Percentiles rank a stretch among this genome's conserved stretches.
These are phyloP conservation scores for Drosophila rubida DNA, from an alignment of 2,888 invertebrate genomes.

Conservation along the genomic window DNA sequence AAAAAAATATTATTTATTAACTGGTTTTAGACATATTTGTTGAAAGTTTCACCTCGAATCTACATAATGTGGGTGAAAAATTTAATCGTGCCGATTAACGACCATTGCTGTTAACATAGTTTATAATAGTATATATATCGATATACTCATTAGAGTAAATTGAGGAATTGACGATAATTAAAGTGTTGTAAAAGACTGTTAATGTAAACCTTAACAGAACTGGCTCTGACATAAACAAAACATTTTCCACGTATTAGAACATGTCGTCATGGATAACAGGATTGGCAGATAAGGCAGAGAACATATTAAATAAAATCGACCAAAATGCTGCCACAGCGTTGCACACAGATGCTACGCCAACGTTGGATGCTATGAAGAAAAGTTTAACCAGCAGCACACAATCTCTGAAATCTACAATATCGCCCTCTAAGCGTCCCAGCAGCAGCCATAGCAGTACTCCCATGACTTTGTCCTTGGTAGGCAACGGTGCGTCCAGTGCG, in stretches of 20 bases:
- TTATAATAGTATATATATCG: constrained; percentile 15
- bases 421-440: constrained; percentile 56
- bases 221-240: constrained; percentile 49
- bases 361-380: constrained; percentile 53
- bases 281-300: constrained; percentile 91
- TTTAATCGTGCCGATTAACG: too few relatives aligned
- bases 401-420: constrained; percentile 70
- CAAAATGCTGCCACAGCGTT: constrained; percentile 90
- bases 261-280: constrained; percentile 91
- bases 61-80: too few relatives aligned
- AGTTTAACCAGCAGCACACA: constrained; percentile 73
- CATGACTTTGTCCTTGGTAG: constrained; percentile 40
- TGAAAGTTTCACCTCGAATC: too few relatives aligned
- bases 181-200: constrained; percentile 13
- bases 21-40: too few relatives aligned
- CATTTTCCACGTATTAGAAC: constrained; percentile 48
- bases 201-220: constrained; percentile 1
- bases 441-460: constrained; percentile 34
- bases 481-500: constrained; percentile 52
- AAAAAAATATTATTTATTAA: too few relatives aligned
- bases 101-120: too few relatives aligned
- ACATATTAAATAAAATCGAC: constrained; percentile 90
- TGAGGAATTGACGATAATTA: not conserved
- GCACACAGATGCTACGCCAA: constrained; percentile 67
- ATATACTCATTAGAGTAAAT: constrained; percentile 3